Evolutionary conservation across 2,797 vertebrate genomes (phyloP), one percentile per base, ranked within the genome.

Genomic region (Myotis vivesi): DNA sequence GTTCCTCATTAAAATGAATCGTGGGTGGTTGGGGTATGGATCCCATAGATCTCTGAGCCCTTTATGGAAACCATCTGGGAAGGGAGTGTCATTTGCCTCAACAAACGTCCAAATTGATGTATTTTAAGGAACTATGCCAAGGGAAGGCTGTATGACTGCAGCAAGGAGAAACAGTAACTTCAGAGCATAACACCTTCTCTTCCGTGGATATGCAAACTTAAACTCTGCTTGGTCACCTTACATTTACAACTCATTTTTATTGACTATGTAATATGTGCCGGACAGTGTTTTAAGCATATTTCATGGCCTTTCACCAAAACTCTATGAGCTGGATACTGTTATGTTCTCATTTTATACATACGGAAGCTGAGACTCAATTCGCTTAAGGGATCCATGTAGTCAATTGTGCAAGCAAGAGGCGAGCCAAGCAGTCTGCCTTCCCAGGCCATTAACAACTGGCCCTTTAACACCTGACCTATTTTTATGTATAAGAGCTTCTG

Each of bases 401-500:
- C 28, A 44, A 4, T 2, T 19, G 25, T 57, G 69, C 23, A 28
- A 73, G 25, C 23, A 72, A 87, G 49, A 75, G 38, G n/a, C 62
- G 68, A 46, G 41, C 7, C 23, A 72, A 41, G 75, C 3, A 2
- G 73, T 49, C 55, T 71, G 62, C 19, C n/a, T 88, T 82, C 53
- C 59, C n/a, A 4, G n/a, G 8, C 30, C 94, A 84, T 62, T 59
- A 76, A 46, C 10, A 53, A 44, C 59, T 53, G 55, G 19, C 15
- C 33, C 85, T 95, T 92, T 51, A 95, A 94, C 89, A 80, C 33
- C 5, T 53, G 68, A 64, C 51, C 91, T 76, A 23, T 38, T 83
- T 94, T 94, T 64, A 91, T 81, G 62, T 91, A 51, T 88, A 83
- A 94, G 64, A 81, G 33, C 5, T 73, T 89, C 84, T 81, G 69